These are phyloP conservation scores for Rhinoderma darwinii DNA, from an alignment of 2,113 vertebrate genomes.

Conservation along the genomic window DNA sequence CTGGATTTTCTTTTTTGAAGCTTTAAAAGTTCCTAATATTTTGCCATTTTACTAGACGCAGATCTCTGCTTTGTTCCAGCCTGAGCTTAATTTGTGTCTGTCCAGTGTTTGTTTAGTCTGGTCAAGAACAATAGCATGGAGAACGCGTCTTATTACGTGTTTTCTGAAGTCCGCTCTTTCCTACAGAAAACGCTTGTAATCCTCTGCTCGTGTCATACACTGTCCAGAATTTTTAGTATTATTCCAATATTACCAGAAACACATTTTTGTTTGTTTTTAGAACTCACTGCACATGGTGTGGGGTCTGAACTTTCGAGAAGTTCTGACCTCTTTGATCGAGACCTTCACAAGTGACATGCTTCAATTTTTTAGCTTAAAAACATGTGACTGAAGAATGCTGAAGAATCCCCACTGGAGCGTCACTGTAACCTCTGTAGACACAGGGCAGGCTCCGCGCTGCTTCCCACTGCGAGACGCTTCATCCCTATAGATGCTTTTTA, in stretches of 20 bases:
- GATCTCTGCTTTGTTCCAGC: neutral
- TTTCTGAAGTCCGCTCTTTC: neutral
- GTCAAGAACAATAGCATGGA: neutral
- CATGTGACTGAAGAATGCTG: conserved; percentile 22
- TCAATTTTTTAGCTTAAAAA: neutral
- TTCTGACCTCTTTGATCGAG: conserved; percentile 24
- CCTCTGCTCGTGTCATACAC: neutral
- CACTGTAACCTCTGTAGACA: conserved; percentile 26
- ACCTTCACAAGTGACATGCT: conserved; percentile 8
- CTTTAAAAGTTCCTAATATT: too few species aligned
- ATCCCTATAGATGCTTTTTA: neutral
- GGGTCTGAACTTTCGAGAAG: neutral
- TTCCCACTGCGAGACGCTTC: neutral
- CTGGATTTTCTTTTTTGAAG: neutral
- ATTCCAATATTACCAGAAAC: neutral
- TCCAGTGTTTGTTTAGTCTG: conserved; percentile 42
- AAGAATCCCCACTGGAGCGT: neutral
- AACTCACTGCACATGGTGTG: conserved; percentile 26
- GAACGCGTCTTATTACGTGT: neutral
- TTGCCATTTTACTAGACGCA: neutral
- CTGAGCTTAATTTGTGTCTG: neutral
- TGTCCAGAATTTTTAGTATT: neutral
- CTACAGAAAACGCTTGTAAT: neutral
- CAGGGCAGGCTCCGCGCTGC: neutral
- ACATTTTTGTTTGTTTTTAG: conserved; percentile 23